Evolutionary conservation across 92 coral and sea anemone genomes (phyloP).

Genomic region (Zoanthus gigantus): DNA sequence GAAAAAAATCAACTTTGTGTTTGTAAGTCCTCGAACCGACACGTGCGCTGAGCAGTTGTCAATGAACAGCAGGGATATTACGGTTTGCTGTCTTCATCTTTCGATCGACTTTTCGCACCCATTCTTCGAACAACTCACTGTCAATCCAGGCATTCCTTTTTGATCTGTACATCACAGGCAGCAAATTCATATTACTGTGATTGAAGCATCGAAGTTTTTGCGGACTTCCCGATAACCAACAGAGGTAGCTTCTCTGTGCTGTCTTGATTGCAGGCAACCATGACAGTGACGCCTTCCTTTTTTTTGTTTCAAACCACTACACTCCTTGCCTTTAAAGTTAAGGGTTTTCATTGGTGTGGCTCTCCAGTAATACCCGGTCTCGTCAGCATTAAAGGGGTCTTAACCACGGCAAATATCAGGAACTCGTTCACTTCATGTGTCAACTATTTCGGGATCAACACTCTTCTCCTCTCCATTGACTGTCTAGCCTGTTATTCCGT

Average conservation of each 20-base stretch:
- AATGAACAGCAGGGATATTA: slow-evolving; percentile 47
- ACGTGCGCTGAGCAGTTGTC: slow-evolving; percentile 67
- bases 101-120: slow-evolving; percentile 56
- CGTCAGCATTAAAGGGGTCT: not conserved
- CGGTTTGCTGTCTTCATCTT: slow-evolving; percentile 58
- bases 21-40: slow-evolving; percentile 47
- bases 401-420: slow-evolving; percentile 49
- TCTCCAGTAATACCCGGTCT: slow-evolving; percentile 47
- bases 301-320: slow-evolving; percentile 47
- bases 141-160: slow-evolving; percentile 53
- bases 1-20: slow-evolving; percentile 41
- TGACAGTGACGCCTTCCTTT: slow-evolving; percentile 43
- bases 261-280: slow-evolving; percentile 52
- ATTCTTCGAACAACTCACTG: slow-evolving; percentile 35
- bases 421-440: slow-evolving; percentile 52
- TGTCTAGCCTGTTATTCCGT: not conserved
- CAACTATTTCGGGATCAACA: slow-evolving; percentile 41
- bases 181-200: slow-evolving; percentile 58
- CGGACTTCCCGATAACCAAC: slow-evolving; percentile 57
- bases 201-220: slow-evolving; percentile 45
- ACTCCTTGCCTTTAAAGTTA: slow-evolving; percentile 47
- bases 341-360: slow-evolving; percentile 45
- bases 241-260: slow-evolving; percentile 65
- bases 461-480: slow-evolving; percentile 55
- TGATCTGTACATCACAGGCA: slow-evolving; percentile 50